These are phyloP conservation scores for Darwinula stevensoni DNA, from an alignment of 2,888 invertebrate species.

Conservation along the genomic window DNA sequence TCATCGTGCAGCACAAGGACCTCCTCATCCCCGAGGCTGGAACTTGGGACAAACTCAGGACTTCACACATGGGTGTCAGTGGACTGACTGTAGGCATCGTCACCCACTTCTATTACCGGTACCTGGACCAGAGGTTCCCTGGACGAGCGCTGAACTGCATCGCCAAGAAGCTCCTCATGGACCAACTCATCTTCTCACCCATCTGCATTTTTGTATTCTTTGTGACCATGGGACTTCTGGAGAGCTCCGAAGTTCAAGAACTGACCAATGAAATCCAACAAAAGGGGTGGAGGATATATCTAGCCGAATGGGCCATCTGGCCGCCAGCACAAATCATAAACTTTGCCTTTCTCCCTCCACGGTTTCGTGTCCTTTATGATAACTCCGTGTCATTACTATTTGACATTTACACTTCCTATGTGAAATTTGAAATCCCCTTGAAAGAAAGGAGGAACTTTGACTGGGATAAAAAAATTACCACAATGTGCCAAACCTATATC, in stretches of 20 bases:
- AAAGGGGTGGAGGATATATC: constrained; percentile 46
- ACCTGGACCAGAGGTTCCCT: constrained; percentile 36
- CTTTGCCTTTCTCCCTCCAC: constrained; percentile 53
- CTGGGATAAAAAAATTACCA: no score
- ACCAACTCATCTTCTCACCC: constrained; percentile 59
- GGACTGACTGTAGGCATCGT: constrained; percentile 45
- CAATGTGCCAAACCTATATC: no score
- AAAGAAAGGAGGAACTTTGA: no score
- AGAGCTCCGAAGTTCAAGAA: constrained; percentile 25
- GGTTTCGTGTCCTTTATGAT: constrained; percentile 57
- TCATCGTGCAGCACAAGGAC: constrained; percentile 49
- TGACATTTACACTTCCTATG: constrained; percentile 52
- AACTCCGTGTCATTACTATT: constrained; percentile 55
- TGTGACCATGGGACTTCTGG: constrained; percentile 36
- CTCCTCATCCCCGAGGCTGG: constrained; percentile 12
- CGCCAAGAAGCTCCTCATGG: constrained; percentile 27
- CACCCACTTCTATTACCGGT: constrained; percentile 59
- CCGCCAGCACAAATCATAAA: constrained; percentile 76
- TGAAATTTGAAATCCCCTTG: constrained; percentile 28
- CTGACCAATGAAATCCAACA: constrained; percentile 32
- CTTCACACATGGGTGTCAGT: constrained; percentile 40
- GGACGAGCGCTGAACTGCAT: constrained; percentile 18
- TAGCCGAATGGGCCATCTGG: constrained; percentile 74
- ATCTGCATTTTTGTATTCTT: constrained; percentile 45
- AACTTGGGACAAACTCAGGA: constrained; percentile 27